Base-by-base conservation (phyloP, 1,140 invertebrate species). In the Phymastichus coffea region DNA sequence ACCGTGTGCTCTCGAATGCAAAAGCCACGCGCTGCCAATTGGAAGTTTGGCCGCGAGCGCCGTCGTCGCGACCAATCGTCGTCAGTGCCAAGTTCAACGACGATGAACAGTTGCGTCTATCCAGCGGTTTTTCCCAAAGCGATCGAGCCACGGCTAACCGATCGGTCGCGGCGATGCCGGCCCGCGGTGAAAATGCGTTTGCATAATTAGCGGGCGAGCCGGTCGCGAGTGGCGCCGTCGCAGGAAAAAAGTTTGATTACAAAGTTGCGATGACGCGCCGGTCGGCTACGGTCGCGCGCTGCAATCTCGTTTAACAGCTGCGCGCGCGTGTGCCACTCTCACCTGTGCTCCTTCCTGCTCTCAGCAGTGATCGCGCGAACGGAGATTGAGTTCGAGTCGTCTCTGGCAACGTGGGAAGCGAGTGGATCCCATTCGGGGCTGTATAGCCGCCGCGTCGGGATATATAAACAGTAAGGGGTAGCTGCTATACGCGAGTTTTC, bases 351-450 rank as follows among this genome's bases (percentile, higher is more conserved):
- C 20, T 1, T 23, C 17, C 22, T 25, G 35, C 20, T 12, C 6
- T 2, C 9, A 17, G 57, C 38, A 44, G 19, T 26, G 37, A 57
- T 57, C 47, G 56, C 48, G 19, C 17, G 14, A 37, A 30, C 30
- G 40, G 66, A 70, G 71, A 73, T 73, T 69, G 68, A 72, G 69
- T 73, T 74, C 68, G 74, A 76, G 70, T 74, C 69, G 67, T 74
- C 69, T 67, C 63, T n/a, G n/a, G 63, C 71, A 69, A 69, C 69
- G 68, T 63, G 69, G 66, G 62, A 65, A 65, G 58, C 64, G 63
- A 71, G 64, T 70, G 22, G 22, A 69, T 70, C 58, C 65, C 60
- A 69, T 72, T 73, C 67, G 62, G 7, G 15, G 30, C 20, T 35
- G 14, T 40, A 23, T 17, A 38, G 3, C 9, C 20, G 7, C 9